Evolutionary conservation across 1,140 invertebrate species (phyloP), one percentile per base, ranked within the genome.

Genomic region (Eciton burchellii): DNA sequence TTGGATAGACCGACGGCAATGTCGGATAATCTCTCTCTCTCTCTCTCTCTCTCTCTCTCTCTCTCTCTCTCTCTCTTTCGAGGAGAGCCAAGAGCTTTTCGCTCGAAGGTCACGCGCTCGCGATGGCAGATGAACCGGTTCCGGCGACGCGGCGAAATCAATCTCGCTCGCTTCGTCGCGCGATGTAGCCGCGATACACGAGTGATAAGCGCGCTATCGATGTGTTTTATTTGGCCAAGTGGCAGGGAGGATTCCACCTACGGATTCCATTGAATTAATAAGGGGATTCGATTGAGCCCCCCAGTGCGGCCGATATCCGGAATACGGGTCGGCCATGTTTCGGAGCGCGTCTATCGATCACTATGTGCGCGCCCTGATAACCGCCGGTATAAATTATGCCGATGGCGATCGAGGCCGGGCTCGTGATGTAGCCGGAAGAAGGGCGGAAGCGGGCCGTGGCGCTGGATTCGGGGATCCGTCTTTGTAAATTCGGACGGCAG

Each of bases 361-460:
- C 56, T 21, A 72, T 59, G 24, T 81, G 21, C 21, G 63, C 29
- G 29, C 35, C 35, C 2, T 6, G 49, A 77, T 77, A 89, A 88
- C 87, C 87, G 83, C 86, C 88, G n/a, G 86, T 90, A 91, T 91
- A 91, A 91, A 91, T 91, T 91, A 91, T 90, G 87, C 81, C 84
- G 83, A 83, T 62, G 86, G 87, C 89, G 89, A 89, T 89, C 83
- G 87, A 84, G 89, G 85, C 84, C 88, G 87, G 83, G 77, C 82
- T 9, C 19, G 35, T 2, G 16, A 84, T 35, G 6, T 54, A 35
- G 49, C 72, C 21, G 43, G n/a, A 12, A 45, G 21, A 65, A 12
- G 16, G 6, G 26, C 81, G 66, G 70, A 57, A 52, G 3, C 21
- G 63, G 16, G 1, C 21, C 21, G 47, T 35, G n/a, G n/a, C 26